Evolutionary conservation across 1,140 invertebrate genomes (phyloP), one percentile per base, ranked within the genome.

Genomic region (Calliphora vicina): DNA sequence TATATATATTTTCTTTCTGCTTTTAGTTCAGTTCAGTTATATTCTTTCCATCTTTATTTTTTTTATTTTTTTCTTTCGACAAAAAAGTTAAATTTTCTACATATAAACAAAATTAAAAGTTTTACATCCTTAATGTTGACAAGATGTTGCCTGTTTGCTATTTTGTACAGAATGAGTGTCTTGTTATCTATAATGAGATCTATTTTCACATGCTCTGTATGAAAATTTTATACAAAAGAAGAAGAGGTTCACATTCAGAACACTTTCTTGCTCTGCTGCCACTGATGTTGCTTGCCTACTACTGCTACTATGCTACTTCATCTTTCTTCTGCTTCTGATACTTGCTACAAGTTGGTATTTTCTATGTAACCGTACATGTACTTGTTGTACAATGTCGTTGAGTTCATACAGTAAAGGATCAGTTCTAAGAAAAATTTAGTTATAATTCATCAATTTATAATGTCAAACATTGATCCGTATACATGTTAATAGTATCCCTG

Each of bases 121-220:
- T 84, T 82, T 72, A 25, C 83, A 82, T 82, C 71, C 57, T 84
- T 29, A 80, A 84, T 82, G 67, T 82, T 82, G 61, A 72, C 81
- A 84, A 82, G 83, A 80, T 72, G 61, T 71, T 72, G 23, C 29
- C 71, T 20, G 35, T 73, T 73, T 73, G 27, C 27, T 71, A 35
- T 82, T 67, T 71, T 73, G 27, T 61, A 61, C 13, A 61, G 45
- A 81, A 80, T 82, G 78, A 81, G 83, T 82, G 78, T 27, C 83
- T 84, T 81, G 83, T 84, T 84, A 84, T 84, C 83, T 84, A 84
- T 84, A 84, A 84, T 84, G 83, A 84, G 83, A 84, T 84, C 83
- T 67, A 82, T 84, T 82, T 82, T 43, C 80, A 80, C 78, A 74
- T 45, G 50, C 80, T 74, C 61, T 23, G 23, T 67, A 67, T 67